A percentile compares a stretch with the other conserved stretches of the same genome.
Conservation (phyloP, 2,797 vertebrate species). For the Pseudochromis fuscus region DNA sequence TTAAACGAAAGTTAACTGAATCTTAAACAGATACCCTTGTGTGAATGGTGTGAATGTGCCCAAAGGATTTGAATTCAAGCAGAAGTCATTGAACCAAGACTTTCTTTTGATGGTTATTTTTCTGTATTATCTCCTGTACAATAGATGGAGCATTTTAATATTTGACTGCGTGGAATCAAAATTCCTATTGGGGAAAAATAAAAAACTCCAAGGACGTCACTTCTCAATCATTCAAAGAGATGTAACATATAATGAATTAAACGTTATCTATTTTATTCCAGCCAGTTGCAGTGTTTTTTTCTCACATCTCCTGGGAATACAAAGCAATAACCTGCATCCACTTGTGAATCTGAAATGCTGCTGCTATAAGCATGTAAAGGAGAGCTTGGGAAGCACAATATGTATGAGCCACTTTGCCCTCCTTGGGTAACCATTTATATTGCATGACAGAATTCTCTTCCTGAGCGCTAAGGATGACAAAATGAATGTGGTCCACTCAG, state of each 20-base stretch:
- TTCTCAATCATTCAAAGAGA: constrained; percentile 18
- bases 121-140: constrained; percentile 20
- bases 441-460: constrained; percentile 69
- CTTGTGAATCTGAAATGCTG: constrained; percentile 69
- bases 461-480: constrained; percentile 65
- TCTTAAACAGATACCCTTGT: constrained; percentile 58
- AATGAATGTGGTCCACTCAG: constrained; percentile 74
- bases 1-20: constrained; percentile 74
- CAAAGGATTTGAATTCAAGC: constrained; percentile 44
- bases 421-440: constrained; percentile 67
- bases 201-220: background rate
- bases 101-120: constrained; percentile 18
- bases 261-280: constrained; percentile 18
- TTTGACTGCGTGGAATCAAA: background rate
- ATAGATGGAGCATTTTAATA: background rate
- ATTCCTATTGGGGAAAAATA: background rate
- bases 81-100: constrained; percentile 45
- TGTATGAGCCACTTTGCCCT: constrained; percentile 53
- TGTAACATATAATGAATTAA: constrained; percentile 19
- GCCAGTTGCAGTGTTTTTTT: background rate
- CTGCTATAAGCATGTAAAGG: constrained; percentile 50
- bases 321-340: constrained; percentile 54
- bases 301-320: constrained; percentile 17
- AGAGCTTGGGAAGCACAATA: constrained; percentile 40
- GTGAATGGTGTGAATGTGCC: constrained; percentile 40